Percentiles rank a stretch among this genome's conserved stretches.
Evolutionary conservation across 2,797 vertebrate species (phyloP).

Genomic region (Kryptolebias ocellatus): DNA sequence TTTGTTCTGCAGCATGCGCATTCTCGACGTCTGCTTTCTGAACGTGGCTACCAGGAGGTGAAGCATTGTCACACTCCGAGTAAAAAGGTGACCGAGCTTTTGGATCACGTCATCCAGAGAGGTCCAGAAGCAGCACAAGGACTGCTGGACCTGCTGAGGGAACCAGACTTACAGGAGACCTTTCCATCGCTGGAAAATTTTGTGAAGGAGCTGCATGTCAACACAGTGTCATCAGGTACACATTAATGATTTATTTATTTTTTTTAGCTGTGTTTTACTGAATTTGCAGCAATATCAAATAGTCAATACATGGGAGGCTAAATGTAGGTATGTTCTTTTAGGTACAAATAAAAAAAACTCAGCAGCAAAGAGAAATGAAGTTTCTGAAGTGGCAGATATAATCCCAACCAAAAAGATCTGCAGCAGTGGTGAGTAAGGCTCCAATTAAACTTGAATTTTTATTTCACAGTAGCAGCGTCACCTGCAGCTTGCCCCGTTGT

Average conservation of each 20-base stretch:
- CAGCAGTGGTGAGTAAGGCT: slow-evolving; percentile 45
- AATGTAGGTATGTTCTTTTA: not conserved
- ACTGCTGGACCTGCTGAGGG: slow-evolving; percentile 69
- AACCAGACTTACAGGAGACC: slow-evolving; percentile 61
- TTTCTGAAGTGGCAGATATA: slow-evolving; percentile 16
- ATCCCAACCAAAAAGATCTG: slow-evolving; percentile 42
- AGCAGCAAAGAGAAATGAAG: slow-evolving; percentile 17
- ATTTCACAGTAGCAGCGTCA: not conserved
- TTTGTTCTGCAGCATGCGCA: slow-evolving; percentile 80
- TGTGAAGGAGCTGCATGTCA: slow-evolving; percentile 50
- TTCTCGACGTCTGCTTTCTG: slow-evolving; percentile 65
- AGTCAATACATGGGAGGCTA: not conserved
- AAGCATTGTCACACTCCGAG: slow-evolving; percentile 58
- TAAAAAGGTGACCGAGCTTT: slow-evolving; percentile 74
- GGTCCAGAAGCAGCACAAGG: slow-evolving; percentile 46
- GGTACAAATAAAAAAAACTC: not conserved
- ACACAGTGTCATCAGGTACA: slow-evolving; percentile 44
- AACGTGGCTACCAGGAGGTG: slow-evolving; percentile 65
- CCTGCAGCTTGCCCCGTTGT: not conserved
- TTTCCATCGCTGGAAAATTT: slow-evolving; percentile 72
- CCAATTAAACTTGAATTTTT: not conserved
- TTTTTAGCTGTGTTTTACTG: not conserved
- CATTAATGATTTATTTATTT: not conserved
- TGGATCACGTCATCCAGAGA: slow-evolving; percentile 76
- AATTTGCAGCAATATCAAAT: not conserved